Evolutionary conservation across 92 coral and sea anemone species (phyloP).

Genomic region (Plumapathes pennacea): DNA sequence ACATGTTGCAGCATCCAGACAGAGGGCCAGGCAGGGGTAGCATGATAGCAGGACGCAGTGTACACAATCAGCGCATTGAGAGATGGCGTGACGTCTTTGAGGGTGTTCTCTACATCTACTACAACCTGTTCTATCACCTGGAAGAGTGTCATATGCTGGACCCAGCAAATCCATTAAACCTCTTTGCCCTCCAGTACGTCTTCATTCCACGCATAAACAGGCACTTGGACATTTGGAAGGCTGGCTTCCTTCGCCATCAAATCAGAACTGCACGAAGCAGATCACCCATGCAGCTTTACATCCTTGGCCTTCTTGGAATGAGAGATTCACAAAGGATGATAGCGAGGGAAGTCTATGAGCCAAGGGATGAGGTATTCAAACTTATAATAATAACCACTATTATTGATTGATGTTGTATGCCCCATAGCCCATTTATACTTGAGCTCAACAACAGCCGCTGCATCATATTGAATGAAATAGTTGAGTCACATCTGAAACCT

Average conservation of each 20-base stretch:
- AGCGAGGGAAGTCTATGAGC: constrained; percentile 10
- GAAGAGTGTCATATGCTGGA: constrained; percentile 22
- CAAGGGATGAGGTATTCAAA: constrained; percentile 21
- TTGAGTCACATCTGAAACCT: too few relatives aligned
- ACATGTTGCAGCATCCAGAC: constrained; percentile 22
- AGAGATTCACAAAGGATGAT: constrained; percentile 13
- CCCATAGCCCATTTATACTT: too few relatives aligned
- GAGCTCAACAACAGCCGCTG: too few relatives aligned
- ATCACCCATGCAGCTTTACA: constrained; percentile 32
- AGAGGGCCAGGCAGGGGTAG: constrained; percentile 15
- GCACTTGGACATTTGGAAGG: constrained; percentile 38
- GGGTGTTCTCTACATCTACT: constrained; percentile 18
- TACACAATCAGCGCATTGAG: constrained; percentile 42
- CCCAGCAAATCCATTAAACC: constrained; percentile 9
- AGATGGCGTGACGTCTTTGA: constrained; percentile 46
- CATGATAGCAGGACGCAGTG: constrained; percentile 21
- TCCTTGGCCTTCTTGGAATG: constrained; percentile 38
- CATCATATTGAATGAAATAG: too few relatives aligned
- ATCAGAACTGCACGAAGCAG: too few relatives aligned
- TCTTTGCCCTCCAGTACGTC: constrained; percentile 22
- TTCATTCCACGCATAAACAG: constrained; percentile 9
- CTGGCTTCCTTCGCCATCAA: constrained; percentile 23
- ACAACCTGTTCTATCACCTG: constrained; percentile 21
- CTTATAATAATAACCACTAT: too few relatives aligned
- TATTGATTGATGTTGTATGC: too few relatives aligned